Conservation (phyloP, 1,140 invertebrate species). For the Grapholita molesta region DNA sequence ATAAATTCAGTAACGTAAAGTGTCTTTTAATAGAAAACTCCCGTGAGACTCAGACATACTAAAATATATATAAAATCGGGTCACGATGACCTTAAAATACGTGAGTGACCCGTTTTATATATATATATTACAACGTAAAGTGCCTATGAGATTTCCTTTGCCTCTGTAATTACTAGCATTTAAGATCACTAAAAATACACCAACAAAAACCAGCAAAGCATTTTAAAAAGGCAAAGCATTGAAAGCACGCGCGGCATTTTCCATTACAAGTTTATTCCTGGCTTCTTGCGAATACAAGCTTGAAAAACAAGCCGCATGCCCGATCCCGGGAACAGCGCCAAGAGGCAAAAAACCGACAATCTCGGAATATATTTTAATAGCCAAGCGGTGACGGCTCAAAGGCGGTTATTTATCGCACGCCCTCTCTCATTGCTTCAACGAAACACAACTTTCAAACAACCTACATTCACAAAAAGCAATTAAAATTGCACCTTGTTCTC, state of each 20-base stretch:
- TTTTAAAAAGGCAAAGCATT: background rate
- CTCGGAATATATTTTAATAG: constrained; percentile 73
- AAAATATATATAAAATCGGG: too few relatives aligned
- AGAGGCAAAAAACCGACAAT: constrained; percentile 65
- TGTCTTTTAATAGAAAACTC: too few relatives aligned
- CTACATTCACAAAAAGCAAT: constrained; percentile 31
- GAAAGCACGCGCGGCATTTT: background rate
- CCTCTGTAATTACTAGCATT: background rate
- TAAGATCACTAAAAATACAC: background rate
- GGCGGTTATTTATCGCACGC: constrained; percentile 76
- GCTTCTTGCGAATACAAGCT: constrained; percentile 5
- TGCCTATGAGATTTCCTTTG: background rate
- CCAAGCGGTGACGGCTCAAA: constrained; percentile 70
- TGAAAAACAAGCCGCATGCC: constrained; percentile 32
- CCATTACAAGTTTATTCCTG: constrained; percentile 13
- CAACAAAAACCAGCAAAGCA: background rate
- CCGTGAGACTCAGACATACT: too few relatives aligned
- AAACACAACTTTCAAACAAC: constrained; percentile 55
- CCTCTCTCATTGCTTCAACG: constrained; percentile 71
- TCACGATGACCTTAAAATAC: too few relatives aligned
- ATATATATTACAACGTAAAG: too few relatives aligned
- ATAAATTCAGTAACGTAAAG: too few relatives aligned
- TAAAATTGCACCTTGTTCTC: constrained; percentile 44
- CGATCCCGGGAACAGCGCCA: constrained; percentile 40
- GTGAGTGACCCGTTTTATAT: too few relatives aligned